phyloP scores from a whole-genome alignment of 1,140 invertebrate species.

The Neodiprion virginianus region DNA sequence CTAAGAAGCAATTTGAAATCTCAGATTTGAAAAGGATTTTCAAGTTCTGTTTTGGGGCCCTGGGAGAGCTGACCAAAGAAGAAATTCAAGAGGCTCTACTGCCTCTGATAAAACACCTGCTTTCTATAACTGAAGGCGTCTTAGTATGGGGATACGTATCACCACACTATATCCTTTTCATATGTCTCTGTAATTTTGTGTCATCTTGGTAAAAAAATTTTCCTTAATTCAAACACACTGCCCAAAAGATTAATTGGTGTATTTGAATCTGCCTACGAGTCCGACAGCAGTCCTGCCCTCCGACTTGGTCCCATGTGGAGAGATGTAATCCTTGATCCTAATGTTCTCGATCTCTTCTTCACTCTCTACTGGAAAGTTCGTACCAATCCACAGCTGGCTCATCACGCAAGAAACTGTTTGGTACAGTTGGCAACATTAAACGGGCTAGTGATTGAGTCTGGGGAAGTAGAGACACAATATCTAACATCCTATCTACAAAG shows the following conservation, averaged over 20 bases:
- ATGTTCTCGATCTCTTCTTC: constrained; percentile 80
- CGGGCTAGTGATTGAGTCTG: constrained; percentile 69
- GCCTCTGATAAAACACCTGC: constrained; percentile 69
- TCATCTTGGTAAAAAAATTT: constrained; percentile 29
- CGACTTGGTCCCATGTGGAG: constrained; percentile 72
- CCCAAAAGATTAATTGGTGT: constrained; percentile 74
- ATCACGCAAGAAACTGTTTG: constrained; percentile 80
- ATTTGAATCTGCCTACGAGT: constrained; percentile 75
- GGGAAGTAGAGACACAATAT: constrained; percentile 72
- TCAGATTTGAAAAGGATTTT: constrained; percentile 83
- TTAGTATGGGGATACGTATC: constrained; percentile 79
- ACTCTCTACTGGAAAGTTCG: constrained; percentile 84
- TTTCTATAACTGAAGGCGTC: constrained; percentile 77
- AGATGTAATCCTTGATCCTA: constrained; percentile 77
- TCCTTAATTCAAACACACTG: constrained; percentile 65
- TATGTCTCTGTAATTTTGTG: constrained; percentile 16
- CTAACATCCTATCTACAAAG: constrained; percentile 73
- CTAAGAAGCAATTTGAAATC: constrained; percentile 85
- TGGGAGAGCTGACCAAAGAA: constrained; percentile 67
- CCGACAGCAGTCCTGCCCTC: constrained; percentile 71
- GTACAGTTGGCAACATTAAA: constrained; percentile 81
- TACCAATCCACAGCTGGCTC: constrained; percentile 74
- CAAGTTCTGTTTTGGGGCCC: constrained; percentile 68
- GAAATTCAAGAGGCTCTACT: constrained; percentile 63
- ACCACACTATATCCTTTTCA: constrained; percentile 70